Evolutionary conservation across 1,140 invertebrate genomes (phyloP), one percentile per base, ranked within the genome.

Genomic region (Stegodyphus mimosarum): DNA sequence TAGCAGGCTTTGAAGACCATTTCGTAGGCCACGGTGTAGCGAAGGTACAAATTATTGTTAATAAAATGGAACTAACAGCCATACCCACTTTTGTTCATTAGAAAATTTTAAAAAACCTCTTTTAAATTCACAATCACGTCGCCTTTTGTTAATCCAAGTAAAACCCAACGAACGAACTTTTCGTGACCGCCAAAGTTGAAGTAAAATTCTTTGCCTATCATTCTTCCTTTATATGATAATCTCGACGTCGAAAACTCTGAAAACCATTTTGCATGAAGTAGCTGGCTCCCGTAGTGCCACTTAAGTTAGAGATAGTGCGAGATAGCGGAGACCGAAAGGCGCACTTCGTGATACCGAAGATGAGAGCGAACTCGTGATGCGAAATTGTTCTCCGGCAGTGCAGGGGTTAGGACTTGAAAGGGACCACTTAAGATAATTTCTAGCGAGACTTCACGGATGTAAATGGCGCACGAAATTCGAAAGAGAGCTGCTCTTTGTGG

Each of bases 251-350:
- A 33, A 33, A 33, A 33, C 33, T 33, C 49, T 69, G 52, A 72
- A 72, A 72, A 49, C 70, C 70, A 51, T 72, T 72, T 72, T 72
- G 17, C 70, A 51, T 72, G 50, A 72, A 72, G 70, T 72, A 72
- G n/a, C 49, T 50, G 70, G 15, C 49, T 18, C 52, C 70, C 10
- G 70, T 17, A 72, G 52, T 51, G 17, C 70, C 70, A 72, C 70
- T 72, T 72, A 72, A 72, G 49, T 51, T 51, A 51, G 70, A 72
- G 70, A 72, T 72, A 72, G 70, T 18, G 70, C 50, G 70, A 72
- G 70, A 72, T 72, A 52, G 9, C 15, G 5, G 49, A 51, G 50
- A 72, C 52, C 70, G 52, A 51, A 51, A 51, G 15, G 4, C 52
- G 49, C 15, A n/a, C 70, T 51, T 13, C 50, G 17, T 49, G 15